Base-by-base conservation (phyloP, 2,888 invertebrate genomes). In the Cremastinae sp. region DNA sequence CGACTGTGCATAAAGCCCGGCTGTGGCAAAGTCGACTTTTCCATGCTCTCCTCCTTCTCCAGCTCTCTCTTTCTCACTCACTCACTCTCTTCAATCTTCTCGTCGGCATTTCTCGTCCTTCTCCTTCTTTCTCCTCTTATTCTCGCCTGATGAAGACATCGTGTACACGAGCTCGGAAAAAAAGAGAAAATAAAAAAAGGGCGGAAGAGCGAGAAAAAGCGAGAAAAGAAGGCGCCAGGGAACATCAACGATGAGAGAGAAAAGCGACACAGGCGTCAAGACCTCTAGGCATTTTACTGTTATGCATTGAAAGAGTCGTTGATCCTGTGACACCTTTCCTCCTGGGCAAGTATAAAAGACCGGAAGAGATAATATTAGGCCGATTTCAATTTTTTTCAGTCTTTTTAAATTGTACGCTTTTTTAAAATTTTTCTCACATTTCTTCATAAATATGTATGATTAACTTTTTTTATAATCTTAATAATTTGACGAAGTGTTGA, bases 281-380 rank as follows among this genome's bases (percentile, higher is more conserved):
- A 34, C 47, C 47, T 34, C 43, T 36, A 16, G 12, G 51, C 47
- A 20, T 62, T 62, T 62, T 62, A 18, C 20, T 59, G 14, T 14
- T 28, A 28, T 28, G 5, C 28, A 16, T 34, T 28, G 54, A 54
- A 28, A 54, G 54, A 54, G 54, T 54, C 54, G 14, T 54, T 54
- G 54, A 22, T 54, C 54, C 34, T 54, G 54, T 34, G 54, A 54
- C 58, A 58, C 58, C 56, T 38, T 58, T 38, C 14, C n/a, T 18
- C 16, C 18, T 58, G 16, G 43, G 14, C 36, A 16, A 22, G 49
- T 14, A 47, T 14, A 45, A 69, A 70, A 38, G 18, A n/a, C 12
- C 36, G 47, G 20, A 41, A 59, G 28, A 28, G 49, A 47, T 14
- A 72, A 72, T 65, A 49, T 58, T 51, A 64, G 18, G 20, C 16